phyloP scores from a whole-genome alignment of 2,888 invertebrate species.

The Torymus tubicola region DNA sequence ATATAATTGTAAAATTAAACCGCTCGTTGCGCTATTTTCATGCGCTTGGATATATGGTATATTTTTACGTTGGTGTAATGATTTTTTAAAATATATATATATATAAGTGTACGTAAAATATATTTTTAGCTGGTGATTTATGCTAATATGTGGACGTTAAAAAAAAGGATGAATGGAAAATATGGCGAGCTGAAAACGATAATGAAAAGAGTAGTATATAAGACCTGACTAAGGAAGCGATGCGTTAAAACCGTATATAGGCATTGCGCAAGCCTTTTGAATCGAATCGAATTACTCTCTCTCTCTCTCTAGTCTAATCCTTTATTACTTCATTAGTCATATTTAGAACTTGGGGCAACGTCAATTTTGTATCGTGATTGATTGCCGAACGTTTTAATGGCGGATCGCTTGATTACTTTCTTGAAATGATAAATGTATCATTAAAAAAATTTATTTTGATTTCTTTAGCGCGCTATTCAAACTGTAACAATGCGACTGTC shows the following conservation, averaged over 20 bases:
- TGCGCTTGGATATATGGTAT: no score
- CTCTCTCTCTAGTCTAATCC: no score
- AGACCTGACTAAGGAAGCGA: conserved; percentile 32
- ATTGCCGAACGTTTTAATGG: conserved; percentile 28
- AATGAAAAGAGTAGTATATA: conserved; percentile 12
- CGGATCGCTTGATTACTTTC: no score
- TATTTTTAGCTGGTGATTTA: conserved; percentile 1
- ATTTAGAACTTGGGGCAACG: conserved; percentile 17
- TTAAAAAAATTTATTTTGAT: no score
- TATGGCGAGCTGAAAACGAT: not conserved
- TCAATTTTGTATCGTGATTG: conserved; percentile 9
- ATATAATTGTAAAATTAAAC: no score
- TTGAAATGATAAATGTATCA: no score
- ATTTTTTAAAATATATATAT: no score
- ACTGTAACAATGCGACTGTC: no score
- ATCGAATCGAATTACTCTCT: conserved; percentile 26
- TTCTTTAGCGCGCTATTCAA: no score
- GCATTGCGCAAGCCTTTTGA: conserved; percentile 41
- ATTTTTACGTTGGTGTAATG: no score
- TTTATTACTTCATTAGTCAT: conserved; percentile 36
- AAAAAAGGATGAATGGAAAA: not conserved
- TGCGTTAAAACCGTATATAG: no score
- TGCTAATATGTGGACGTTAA: not conserved
- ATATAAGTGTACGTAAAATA: not conserved
- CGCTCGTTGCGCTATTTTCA: no score